Evolutionary conservation across 2,113 vertebrate species (phyloP).

Genomic region (Tyrannus savana): DNA sequence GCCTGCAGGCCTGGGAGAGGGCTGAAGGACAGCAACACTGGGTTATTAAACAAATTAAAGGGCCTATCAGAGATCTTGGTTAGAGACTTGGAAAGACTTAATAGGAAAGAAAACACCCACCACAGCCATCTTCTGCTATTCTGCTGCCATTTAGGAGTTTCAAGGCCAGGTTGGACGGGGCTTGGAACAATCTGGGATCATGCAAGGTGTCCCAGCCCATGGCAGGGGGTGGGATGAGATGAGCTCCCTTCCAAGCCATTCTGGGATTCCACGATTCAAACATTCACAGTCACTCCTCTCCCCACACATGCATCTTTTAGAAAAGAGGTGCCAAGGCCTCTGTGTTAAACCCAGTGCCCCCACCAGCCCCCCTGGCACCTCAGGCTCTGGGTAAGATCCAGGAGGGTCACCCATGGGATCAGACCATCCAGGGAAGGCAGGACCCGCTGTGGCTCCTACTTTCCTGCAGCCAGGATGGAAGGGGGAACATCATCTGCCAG

Average conservation of each 20-base stretch:
- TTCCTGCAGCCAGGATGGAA: neutral
- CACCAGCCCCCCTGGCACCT: rapidly evolving
- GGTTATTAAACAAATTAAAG: neutral
- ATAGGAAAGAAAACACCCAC: neutral
- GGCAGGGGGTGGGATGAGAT: neutral
- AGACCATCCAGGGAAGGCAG: neutral
- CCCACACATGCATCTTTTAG: neutral
- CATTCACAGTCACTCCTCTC: neutral
- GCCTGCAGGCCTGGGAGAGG: neutral
- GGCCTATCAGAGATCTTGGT: neutral
- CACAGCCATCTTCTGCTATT: neutral
- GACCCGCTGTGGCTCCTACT: neutral
- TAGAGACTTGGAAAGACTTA: neutral
- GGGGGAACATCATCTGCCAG: neutral
- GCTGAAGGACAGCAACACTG: neutral
- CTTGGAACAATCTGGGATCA: neutral
- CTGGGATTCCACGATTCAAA: neutral
- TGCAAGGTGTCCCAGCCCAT: neutral
- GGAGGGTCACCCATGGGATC: neutral
- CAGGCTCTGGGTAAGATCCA: rapidly evolving
- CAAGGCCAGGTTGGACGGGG: neutral
- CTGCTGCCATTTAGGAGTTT: neutral
- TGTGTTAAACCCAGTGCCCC: neutral
- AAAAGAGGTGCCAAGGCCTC: neutral
- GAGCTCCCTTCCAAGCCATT: neutral